These are phyloP conservation scores for Dryococelus australis DNA, from an alignment of 2,888 invertebrate species.

Conservation along the genomic window DNA sequence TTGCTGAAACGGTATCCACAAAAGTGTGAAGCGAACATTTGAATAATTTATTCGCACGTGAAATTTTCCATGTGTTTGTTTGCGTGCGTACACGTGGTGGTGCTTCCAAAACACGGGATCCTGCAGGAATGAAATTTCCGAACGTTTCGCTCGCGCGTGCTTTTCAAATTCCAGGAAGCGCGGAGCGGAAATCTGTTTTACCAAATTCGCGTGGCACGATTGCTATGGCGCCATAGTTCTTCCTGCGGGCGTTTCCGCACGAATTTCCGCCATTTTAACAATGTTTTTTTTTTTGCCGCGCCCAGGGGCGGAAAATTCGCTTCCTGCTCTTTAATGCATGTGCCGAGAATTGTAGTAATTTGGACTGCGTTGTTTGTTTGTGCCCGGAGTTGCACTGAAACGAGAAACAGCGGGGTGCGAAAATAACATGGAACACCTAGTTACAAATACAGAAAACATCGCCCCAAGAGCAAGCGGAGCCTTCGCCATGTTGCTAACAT, in stretches of 20 bases:
- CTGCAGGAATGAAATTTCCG: not conserved
- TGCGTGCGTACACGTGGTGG: not conserved
- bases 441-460: no score
- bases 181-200: not conserved
- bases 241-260: not conserved
- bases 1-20: not conserved
- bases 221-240: not conserved
- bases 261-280: not conserved
- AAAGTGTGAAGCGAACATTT: not conserved
- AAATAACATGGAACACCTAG: not conserved
- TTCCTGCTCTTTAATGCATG: conserved; percentile 11
- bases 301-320: not conserved
- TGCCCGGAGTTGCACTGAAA: not conserved
- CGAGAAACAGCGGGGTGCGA: not conserved
- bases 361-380: not conserved
- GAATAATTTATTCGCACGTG: not conserved
- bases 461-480: no score
- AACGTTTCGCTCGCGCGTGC: not conserved
- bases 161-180: not conserved
- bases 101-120: not conserved
- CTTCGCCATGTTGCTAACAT: no score
- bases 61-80: not conserved
- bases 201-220: not conserved
- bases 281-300: not conserved
- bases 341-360: not conserved